These are phyloP conservation scores for Prosapia bicincta DNA, from an alignment of 2,888 invertebrate genomes.

Conservation along the genomic window DNA sequence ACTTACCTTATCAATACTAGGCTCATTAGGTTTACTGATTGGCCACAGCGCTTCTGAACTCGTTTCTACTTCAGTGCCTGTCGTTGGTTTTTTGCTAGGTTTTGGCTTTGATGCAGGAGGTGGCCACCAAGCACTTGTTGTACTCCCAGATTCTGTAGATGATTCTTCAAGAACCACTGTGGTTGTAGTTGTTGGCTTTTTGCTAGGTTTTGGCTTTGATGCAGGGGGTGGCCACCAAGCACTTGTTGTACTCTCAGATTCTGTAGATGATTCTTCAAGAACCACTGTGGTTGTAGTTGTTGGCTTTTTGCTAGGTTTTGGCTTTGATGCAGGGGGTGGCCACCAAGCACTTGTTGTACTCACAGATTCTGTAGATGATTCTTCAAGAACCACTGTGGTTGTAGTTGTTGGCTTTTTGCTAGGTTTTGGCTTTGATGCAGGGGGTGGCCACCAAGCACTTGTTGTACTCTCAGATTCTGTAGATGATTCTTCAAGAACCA, in stretches of 20 bases:
- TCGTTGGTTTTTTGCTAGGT: conserved; percentile 6
- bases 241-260: background rate
- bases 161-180: background rate
- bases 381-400: background rate
- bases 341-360: conserved; percentile 30
- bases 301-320: too few relatives aligned
- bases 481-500: background rate
- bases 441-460: conserved; percentile 23
- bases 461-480: conserved; percentile 7
- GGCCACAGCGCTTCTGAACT: background rate
- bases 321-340: conserved; percentile 5
- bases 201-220: conserved; percentile 7
- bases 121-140: conserved; percentile 10
- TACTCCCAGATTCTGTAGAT: conserved; percentile 1
- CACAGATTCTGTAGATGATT: background rate
- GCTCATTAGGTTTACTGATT: background rate
- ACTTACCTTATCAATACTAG: background rate
- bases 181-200: conserved; percentile 17
- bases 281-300: background rate
- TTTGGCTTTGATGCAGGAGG: too few relatives aligned
- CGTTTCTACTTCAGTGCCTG: background rate
- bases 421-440: conserved; percentile 15
- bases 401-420: too few relatives aligned
- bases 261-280: conserved; percentile 6
- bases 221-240: background rate